phyloP scores from a whole-genome alignment of 2,113 vertebrate genomes.

The Anser brachyrhynchus region DNA sequence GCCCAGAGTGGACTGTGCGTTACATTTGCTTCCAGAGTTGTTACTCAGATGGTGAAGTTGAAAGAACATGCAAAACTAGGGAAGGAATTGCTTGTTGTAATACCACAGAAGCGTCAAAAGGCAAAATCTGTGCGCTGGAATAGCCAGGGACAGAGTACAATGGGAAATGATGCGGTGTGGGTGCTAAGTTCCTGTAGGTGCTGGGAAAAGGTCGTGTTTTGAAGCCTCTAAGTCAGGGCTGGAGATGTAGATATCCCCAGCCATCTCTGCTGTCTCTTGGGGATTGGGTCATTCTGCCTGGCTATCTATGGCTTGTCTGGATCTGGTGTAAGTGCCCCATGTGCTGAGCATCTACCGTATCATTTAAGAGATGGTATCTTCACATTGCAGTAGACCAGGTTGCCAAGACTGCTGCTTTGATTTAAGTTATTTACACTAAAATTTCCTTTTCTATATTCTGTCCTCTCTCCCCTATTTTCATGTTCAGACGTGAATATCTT shows the following conservation, averaged over 20 bases:
- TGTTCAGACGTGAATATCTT: fast-evolving
- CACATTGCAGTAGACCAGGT: not conserved
- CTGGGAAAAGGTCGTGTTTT: not conserved
- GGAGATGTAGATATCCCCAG: not conserved
- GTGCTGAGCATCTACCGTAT: not conserved
- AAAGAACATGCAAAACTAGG: not conserved
- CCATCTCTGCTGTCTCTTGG: not conserved
- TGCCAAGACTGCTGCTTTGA: not conserved
- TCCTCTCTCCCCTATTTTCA: not conserved
- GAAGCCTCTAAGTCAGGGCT: not conserved
- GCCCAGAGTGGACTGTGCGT: not conserved
- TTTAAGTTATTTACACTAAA: not conserved
- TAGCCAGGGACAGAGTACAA: not conserved
- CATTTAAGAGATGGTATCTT: not conserved
- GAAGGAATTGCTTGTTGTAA: not conserved
- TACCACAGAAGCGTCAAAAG: not conserved
- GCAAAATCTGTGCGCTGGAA: not conserved
- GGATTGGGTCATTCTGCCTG: not conserved
- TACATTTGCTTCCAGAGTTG: not conserved
- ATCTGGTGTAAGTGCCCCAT: not conserved
- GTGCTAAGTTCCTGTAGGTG: not conserved
- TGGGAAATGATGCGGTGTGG: not conserved
- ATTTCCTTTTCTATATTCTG: not conserved
- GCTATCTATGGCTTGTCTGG: not conserved
- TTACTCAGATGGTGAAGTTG: not conserved